Percentiles rank a stretch among this genome's conserved stretches.
phyloP scores from a whole-genome alignment of 2,888 invertebrate species.

The Nemapogon koenigi region DNA sequence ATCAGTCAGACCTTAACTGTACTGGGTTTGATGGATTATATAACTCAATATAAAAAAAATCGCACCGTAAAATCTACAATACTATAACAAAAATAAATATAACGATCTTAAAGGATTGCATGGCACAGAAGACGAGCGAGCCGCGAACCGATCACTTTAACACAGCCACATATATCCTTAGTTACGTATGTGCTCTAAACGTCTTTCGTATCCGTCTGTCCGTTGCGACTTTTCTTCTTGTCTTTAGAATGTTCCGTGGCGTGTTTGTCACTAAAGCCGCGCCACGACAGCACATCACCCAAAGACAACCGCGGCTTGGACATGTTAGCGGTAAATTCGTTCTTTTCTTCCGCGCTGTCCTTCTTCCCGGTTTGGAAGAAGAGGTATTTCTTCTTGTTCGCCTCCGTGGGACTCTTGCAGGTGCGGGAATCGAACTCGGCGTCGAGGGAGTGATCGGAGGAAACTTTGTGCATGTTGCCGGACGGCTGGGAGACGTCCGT shows the following conservation, averaged over 20 bases:
- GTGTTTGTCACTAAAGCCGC: conserved; percentile 33
- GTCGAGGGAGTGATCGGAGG: conserved; percentile 12
- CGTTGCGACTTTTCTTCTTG: conserved; percentile 2
- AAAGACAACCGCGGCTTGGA: conserved; percentile 23
- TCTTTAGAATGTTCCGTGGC: conserved; percentile 14
- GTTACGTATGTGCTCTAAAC: background rate
- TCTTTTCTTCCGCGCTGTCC: conserved; percentile 11
- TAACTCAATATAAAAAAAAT: too few relatives aligned
- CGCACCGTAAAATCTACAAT: too few relatives aligned
- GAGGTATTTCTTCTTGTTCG: conserved; percentile 9
- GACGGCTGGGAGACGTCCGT: conserved; percentile 7
- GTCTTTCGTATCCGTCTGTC: background rate
- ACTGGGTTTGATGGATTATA: too few relatives aligned
- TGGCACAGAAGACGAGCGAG: too few relatives aligned
- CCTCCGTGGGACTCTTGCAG: conserved; percentile 10
- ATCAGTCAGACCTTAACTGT: too few relatives aligned
- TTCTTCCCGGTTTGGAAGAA: conserved; percentile 13
- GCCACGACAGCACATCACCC: conserved; percentile 36
- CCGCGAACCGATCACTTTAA: too few relatives aligned
- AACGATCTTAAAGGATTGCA: too few relatives aligned
- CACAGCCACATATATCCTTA: conserved; percentile 7
- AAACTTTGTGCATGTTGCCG: conserved; percentile 14
- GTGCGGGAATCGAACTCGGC: background rate
- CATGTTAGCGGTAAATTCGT: background rate
- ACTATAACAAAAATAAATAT: too few relatives aligned